Evolutionary conservation across 2,113 vertebrate species (phyloP).

Genomic region (Pituophis catenifer): DNA sequence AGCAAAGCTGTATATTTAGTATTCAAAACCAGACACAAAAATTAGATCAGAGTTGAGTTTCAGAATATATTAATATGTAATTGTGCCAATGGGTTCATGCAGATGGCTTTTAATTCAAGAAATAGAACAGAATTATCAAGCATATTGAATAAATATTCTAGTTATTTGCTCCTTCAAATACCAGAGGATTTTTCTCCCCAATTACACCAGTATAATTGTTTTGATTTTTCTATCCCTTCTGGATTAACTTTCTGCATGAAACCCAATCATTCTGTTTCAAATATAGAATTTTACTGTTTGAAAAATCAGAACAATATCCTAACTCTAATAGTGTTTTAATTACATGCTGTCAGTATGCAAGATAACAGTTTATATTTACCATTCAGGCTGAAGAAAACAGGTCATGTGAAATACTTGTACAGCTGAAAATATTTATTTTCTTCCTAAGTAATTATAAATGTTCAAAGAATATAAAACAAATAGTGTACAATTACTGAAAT

Average conservation of each 20-base stretch:
- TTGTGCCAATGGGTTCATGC: not conserved
- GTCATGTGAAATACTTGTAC: not conserved
- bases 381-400: not conserved
- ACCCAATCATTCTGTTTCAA: not conserved
- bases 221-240: not conserved
- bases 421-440: constrained; percentile 4
- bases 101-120: not conserved
- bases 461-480: not conserved
- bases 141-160: not conserved
- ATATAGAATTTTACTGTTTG: not conserved
- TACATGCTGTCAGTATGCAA: not conserved
- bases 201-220: not conserved
- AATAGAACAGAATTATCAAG: not conserved
- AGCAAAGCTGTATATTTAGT: not conserved
- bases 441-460: not conserved
- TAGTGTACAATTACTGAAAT: not conserved
- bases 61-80: constrained; percentile 3
- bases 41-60: constrained; percentile 4
- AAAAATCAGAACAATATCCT: not conserved
- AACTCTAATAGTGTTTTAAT: not conserved
- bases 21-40: not conserved
- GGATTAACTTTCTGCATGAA: not conserved
- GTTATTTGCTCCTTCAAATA: not conserved
- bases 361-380: not conserved
- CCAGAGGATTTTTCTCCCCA: not conserved